Percentiles rank a stretch among this genome's conserved stretches.
phyloP scores from a whole-genome alignment of 2,113 vertebrate genomes.

The Heteronetta atricapilla region DNA sequence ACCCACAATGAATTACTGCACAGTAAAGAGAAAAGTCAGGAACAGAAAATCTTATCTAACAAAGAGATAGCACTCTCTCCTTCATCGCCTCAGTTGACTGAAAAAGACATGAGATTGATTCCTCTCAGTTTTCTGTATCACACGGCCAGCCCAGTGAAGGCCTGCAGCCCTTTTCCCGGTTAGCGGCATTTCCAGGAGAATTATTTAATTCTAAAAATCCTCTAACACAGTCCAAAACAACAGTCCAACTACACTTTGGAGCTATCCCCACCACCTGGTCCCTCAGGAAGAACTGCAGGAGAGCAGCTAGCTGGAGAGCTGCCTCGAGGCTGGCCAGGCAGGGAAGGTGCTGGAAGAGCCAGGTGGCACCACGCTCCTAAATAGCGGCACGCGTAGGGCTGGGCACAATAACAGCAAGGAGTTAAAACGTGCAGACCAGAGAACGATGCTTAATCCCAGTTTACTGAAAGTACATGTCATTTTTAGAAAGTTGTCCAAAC shows the following conservation, averaged over 20 bases:
- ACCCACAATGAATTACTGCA: background rate
- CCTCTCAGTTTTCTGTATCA: background rate
- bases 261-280: background rate
- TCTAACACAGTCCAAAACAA: background rate
- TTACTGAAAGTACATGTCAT: slow-evolving; percentile 41
- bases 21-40: background rate
- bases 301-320: background rate
- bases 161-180: background rate
- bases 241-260: background rate
- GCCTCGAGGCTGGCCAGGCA: background rate
- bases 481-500: slow-evolving; percentile 66
- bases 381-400: background rate
- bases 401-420: background rate
- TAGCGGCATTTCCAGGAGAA: background rate
- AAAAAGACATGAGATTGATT: background rate
- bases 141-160: background rate
- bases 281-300: background rate
- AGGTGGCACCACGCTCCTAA: fast-evolving
- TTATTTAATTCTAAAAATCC: background rate
- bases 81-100: background rate
- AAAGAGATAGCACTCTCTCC: background rate
- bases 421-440: slow-evolving; percentile 49
- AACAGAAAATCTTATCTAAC: background rate
- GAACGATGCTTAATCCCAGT: slow-evolving; percentile 31
- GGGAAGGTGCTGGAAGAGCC: background rate